phyloP scores from a whole-genome alignment of 2,888 invertebrate genomes.

The Melieria picta region DNA sequence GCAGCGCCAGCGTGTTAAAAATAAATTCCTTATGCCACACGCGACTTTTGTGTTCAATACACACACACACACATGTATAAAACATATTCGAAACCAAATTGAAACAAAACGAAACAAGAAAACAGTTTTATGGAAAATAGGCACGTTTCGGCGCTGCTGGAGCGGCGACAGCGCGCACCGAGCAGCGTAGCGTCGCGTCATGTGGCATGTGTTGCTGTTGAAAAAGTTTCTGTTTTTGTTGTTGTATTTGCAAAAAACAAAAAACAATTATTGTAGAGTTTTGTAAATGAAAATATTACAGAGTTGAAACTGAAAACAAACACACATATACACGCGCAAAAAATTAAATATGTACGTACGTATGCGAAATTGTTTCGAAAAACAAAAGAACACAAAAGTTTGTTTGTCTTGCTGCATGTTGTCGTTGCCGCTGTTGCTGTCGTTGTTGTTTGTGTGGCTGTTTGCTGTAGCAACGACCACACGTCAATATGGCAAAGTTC shows the following conservation, averaged over 20 bases:
- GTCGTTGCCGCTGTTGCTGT: slow-evolving; percentile 11
- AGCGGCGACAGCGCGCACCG: neutral
- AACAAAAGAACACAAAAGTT: slow-evolving; percentile 15
- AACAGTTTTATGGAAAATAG: neutral
- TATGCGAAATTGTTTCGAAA: slow-evolving; percentile 21
- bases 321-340: neutral
- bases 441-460: neutral
- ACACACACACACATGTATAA: neutral
- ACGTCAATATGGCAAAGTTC: neutral
- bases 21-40: neutral
- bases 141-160: neutral
- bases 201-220: too few species aligned
- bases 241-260: too few species aligned
- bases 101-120: neutral
- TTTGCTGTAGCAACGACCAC: neutral
- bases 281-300: too few species aligned
- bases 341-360: slow-evolving; percentile 2
- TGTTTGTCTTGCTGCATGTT: slow-evolving; percentile 16
- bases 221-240: too few species aligned
- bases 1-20: neutral
- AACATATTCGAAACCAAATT: neutral
- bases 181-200: too few species aligned
- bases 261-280: too few species aligned
- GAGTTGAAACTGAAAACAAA: too few species aligned
- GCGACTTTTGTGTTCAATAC: slow-evolving; percentile 14